These are phyloP conservation scores for Poecilobothrus nobilitatus DNA, from an alignment of 2,888 invertebrate species.

Conservation along the genomic window DNA sequence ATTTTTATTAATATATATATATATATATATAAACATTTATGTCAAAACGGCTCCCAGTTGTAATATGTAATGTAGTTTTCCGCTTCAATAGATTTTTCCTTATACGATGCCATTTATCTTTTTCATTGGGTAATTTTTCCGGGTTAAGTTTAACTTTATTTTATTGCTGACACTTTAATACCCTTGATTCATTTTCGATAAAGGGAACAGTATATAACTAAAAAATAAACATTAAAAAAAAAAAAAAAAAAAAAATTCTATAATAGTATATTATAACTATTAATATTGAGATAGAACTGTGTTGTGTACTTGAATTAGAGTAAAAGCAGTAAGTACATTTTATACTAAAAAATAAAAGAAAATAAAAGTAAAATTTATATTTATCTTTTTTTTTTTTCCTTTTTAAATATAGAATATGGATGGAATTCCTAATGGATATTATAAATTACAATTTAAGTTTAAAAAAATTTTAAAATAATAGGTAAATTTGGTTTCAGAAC, in stretches of 20 bases:
- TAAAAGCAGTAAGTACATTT: no score
- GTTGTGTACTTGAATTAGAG: no score
- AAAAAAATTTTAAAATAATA: no score
- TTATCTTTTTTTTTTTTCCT: no score
- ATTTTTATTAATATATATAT: background rate
- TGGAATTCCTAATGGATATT: no score
- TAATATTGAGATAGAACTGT: no score
- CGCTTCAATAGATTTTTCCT: conserved; percentile 3
- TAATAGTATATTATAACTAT: no score
- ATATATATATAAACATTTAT: background rate
- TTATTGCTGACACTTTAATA: conserved; percentile 3
- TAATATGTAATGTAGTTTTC: conserved; percentile 6
- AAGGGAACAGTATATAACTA: background rate
- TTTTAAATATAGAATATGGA: no score
- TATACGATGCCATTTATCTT: conserved; percentile 3
- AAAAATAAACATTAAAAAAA: background rate
- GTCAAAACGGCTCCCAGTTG: conserved; percentile 3
- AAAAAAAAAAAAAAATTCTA: background rate
- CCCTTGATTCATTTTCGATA: conserved; percentile 6
- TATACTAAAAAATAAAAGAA: no score
- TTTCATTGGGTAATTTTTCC: conserved; percentile 6
- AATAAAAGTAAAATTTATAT: no score
- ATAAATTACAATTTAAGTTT: no score
- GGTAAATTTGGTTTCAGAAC: no score
- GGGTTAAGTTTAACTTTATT: conserved; percentile 6